A percentile compares a stretch with the other conserved stretches of the same genome.
Conservation (phyloP, 35 echinoderm and acorn worm genomes). For the Apostichopus japonicus region DNA sequence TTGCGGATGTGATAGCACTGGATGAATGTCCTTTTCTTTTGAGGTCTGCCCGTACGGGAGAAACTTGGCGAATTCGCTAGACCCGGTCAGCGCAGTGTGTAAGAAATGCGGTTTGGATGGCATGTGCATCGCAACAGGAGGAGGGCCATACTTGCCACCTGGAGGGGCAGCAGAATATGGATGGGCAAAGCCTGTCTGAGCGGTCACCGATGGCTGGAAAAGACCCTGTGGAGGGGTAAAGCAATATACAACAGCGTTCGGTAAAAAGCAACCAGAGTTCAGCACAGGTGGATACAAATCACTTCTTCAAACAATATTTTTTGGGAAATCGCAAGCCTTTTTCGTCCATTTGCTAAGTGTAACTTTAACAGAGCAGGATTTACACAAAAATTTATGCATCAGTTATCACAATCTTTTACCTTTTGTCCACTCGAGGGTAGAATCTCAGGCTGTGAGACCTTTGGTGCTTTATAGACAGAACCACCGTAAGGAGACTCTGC, state of each 20-base stretch:
- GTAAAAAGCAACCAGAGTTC: too few relatives aligned
- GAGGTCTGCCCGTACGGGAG: neutral
- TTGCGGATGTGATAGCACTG: neutral
- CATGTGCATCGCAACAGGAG: neutral
- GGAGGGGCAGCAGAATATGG: neutral
- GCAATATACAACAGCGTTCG: neutral
- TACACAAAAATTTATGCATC: too few relatives aligned
- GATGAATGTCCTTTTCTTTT: neutral
- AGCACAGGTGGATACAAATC: too few relatives aligned
- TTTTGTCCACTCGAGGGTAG: neutral
- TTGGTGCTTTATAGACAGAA: neutral
- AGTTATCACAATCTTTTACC: neutral
- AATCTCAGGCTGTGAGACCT: neutral
- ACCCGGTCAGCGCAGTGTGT: slow-evolving; percentile 19
- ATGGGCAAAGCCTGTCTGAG: neutral
- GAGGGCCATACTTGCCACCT: neutral
- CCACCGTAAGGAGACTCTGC: neutral
- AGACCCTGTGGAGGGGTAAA: neutral
- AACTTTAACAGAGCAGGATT: too few relatives aligned
- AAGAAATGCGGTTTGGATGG: slow-evolving; percentile 22
- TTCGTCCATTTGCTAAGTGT: too few relatives aligned
- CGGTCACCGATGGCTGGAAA: neutral
- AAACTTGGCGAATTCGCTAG: neutral
- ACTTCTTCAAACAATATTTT: too few relatives aligned
- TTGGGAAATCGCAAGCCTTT: too few relatives aligned